Percentiles rank a stretch among this genome's conserved stretches.
phyloP scores from a whole-genome alignment of 1,140 invertebrate species.

The Temnothorax longispinosus region DNA sequence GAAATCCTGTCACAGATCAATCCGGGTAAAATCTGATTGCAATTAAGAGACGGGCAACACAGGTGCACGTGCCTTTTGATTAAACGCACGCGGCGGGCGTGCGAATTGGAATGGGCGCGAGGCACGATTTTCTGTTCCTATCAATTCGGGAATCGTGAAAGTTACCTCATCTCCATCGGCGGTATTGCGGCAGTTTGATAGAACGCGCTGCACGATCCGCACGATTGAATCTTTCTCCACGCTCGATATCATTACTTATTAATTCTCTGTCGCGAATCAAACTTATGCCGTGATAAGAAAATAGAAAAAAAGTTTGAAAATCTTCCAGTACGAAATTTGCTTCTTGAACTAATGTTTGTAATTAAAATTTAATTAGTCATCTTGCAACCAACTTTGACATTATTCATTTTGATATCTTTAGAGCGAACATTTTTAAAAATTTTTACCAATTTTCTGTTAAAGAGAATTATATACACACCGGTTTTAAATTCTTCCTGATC shows the following conservation, averaged over 20 bases:
- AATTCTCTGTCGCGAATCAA: conserved; percentile 1
- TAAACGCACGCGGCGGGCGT: conserved; percentile 54
- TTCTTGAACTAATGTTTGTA: background rate
- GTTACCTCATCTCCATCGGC: conserved; percentile 47
- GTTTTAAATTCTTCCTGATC: background rate
- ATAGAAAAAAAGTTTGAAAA: background rate
- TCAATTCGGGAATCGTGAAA: conserved; percentile 57
- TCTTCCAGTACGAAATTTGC: background rate
- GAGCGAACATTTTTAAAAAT: background rate
- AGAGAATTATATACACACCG: background rate
- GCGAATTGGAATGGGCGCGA: conserved; percentile 58
- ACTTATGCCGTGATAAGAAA: background rate
- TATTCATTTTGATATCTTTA: background rate
- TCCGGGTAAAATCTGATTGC: conserved; percentile 60
- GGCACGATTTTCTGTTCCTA: conserved; percentile 57
- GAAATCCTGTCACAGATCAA: conserved; percentile 59
- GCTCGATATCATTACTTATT: conserved; percentile 41
- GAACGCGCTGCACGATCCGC: conserved; percentile 17
- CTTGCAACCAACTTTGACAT: background rate
- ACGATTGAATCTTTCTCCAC: conserved; percentile 28
- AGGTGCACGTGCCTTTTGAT: conserved; percentile 58
- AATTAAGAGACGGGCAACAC: conserved; percentile 62
- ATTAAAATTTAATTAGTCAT: conserved; percentile 3
- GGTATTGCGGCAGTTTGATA: conserved; percentile 42
- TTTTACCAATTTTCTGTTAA: background rate